Conservation (phyloP, 2,113 vertebrate genomes). For the Tylochromis polylepis region DNA sequence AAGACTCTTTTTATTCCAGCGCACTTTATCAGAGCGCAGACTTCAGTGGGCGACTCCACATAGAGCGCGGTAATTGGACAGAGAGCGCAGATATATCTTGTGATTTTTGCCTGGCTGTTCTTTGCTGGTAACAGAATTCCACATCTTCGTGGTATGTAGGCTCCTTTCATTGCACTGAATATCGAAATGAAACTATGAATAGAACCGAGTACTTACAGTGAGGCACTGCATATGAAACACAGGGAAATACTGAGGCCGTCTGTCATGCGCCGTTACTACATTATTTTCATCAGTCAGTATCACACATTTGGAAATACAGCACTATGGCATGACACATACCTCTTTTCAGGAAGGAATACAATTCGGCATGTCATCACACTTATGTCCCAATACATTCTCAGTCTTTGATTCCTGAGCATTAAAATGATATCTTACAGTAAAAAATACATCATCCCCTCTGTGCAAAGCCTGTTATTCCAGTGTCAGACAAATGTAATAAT, state of each 20-base stretch:
- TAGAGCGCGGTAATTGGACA: constrained; percentile 44
- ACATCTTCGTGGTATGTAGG: not conserved
- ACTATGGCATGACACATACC: constrained; percentile 18
- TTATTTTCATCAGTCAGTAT: constrained; percentile 12
- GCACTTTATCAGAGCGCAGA: constrained; percentile 62
- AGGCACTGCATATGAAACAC: constrained; percentile 46
- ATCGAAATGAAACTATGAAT: constrained; percentile 31
- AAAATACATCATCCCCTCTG: constrained; percentile 34
- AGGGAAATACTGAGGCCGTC: constrained; percentile 42
- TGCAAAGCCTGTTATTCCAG: constrained; percentile 16
- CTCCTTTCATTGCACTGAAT: constrained; percentile 18
- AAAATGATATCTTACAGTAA: constrained; percentile 26
- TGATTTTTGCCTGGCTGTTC: constrained; percentile 36
- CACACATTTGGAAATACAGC: constrained; percentile 9
- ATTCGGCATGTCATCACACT: constrained; percentile 19
- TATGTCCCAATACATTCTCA: constrained; percentile 47
- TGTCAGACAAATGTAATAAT: not conserved
- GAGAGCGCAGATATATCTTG: constrained; percentile 34
- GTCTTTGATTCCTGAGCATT: constrained; percentile 65
- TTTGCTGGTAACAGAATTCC: constrained; percentile 35
- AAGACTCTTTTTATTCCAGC: constrained; percentile 36
- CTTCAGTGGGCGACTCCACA: constrained; percentile 33
- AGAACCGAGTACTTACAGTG: constrained; percentile 11
- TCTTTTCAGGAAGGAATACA: constrained; percentile 20
- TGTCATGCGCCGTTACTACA: constrained; percentile 50